Conservation (phyloP, 1,140 invertebrate genomes). For the Philotrypesis tridentata region DNA sequence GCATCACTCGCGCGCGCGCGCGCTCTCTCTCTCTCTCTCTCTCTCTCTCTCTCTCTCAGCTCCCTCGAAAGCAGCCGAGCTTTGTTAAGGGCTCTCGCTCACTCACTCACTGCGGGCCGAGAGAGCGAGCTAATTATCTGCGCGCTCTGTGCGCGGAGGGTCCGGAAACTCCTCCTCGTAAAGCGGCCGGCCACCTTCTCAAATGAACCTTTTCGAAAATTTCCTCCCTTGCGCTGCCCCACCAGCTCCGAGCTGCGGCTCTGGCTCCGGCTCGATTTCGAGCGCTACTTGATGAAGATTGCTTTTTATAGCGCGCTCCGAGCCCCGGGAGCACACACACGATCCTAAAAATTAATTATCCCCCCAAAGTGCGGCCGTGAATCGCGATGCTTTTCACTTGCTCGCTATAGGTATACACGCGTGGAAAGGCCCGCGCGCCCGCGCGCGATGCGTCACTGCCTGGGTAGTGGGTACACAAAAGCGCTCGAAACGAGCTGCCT, state of each 20-base stretch:
- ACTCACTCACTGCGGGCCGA: too few species aligned
- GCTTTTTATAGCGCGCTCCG: constrained; percentile 24
- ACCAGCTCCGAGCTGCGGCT: too few species aligned
- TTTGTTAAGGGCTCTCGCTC: constrained; percentile 49
- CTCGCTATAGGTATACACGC: too few species aligned
- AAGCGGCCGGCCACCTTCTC: constrained; percentile 1
- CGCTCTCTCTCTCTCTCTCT: too few species aligned
- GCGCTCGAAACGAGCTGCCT: background rate
- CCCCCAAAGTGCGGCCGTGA: background rate
- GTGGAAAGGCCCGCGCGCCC: too few species aligned
- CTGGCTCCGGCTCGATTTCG: background rate
- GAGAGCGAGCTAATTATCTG: constrained; percentile 46
- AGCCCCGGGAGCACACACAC: too few species aligned
- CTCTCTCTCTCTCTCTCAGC: too few species aligned
- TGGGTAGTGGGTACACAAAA: background rate
- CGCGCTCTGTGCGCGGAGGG: background rate
- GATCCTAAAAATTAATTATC: constrained; percentile 38
- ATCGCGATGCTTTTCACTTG: background rate
- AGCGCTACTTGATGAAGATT: constrained; percentile 11
- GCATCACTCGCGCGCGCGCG: background rate
- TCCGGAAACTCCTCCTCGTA: constrained; percentile 42
- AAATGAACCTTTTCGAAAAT: constrained; percentile 28
- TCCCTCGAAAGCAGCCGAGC: constrained; percentile 3
- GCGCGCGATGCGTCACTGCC: background rate
- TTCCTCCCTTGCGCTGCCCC: background rate